These are phyloP conservation scores for Pseudococcus jackbeardsleyi DNA, from an alignment of 2,888 invertebrate genomes.

Conservation along the genomic window DNA sequence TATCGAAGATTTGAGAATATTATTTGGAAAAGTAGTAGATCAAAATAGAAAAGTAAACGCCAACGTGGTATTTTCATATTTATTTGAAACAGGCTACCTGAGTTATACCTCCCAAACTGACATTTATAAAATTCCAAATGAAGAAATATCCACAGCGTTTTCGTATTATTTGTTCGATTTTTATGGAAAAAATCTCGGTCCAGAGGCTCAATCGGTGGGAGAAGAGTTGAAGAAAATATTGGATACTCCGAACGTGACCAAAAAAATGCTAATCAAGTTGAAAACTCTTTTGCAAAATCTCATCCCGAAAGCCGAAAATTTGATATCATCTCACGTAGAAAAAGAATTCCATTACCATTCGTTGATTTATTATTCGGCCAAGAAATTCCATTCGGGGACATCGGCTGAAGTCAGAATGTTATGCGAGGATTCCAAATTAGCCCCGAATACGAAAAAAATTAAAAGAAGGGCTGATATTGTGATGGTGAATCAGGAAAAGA, in stretches of 20 bases:
- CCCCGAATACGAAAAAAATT: background rate
- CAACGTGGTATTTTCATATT: background rate
- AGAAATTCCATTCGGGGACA: background rate
- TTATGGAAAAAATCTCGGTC: slow-evolving; percentile 20
- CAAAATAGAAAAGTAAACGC: background rate
- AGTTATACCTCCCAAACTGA: background rate
- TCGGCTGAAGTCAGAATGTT: background rate
- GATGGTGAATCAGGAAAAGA: background rate
- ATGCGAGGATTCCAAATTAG: slow-evolving; percentile 17
- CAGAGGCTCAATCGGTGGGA: slow-evolving; percentile 2
- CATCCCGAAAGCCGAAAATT: slow-evolving; percentile 6
- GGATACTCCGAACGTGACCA: background rate
- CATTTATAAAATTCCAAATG: background rate
- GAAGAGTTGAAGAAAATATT: slow-evolving; percentile 4
- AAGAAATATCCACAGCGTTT: background rate
- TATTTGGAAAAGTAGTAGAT: background rate
- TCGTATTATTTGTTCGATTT: background rate
- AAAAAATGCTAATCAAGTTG: slow-evolving; percentile 4
- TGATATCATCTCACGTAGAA: background rate
- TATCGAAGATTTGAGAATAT: background rate
- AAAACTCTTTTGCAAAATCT: slow-evolving; percentile 24
- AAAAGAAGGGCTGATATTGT: slow-evolving; percentile 16
- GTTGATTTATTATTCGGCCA: background rate
- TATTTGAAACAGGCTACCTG: slow-evolving; percentile 1
- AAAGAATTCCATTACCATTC: slow-evolving; percentile 40